phyloP scores from a whole-genome alignment of 2,888 invertebrate genomes.

The Ommatoiulus sabulosus region DNA sequence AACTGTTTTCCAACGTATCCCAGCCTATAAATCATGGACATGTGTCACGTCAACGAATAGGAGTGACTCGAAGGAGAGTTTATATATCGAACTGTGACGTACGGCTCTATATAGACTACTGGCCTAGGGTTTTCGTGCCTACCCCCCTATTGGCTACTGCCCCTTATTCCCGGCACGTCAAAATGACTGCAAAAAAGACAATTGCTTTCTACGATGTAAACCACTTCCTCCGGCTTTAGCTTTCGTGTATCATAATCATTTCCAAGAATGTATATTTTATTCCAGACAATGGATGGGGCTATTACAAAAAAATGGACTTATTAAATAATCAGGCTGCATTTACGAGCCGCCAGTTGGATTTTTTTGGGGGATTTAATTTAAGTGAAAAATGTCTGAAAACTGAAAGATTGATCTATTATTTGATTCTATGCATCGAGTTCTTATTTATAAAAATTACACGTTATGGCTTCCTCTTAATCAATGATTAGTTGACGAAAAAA shows the following conservation, averaged over 20 bases:
- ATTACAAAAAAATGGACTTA: background rate
- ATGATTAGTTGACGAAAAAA: too few relatives aligned
- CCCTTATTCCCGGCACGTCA: background rate
- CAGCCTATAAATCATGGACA: constrained; percentile 54
- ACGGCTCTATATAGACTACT: constrained; percentile 23
- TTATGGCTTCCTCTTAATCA: too few relatives aligned
- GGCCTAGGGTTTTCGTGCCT: constrained; percentile 9
- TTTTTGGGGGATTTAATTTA: too few relatives aligned
- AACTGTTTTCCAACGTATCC: constrained; percentile 50
- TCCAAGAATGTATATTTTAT: constrained; percentile 4
- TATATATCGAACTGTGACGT: constrained; percentile 48
- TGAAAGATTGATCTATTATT: too few relatives aligned
- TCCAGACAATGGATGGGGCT: background rate
- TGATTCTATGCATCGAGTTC: too few relatives aligned
- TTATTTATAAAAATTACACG: too few relatives aligned
- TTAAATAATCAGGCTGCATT: background rate
- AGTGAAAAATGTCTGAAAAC: too few relatives aligned
- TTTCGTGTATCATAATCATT: constrained; percentile 19
- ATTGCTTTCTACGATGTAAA: constrained; percentile 4
- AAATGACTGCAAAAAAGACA: background rate
- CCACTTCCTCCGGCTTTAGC: constrained; percentile 21
- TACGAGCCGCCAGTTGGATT: too few relatives aligned
- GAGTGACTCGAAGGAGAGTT: constrained; percentile 45
- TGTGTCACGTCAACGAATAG: constrained; percentile 53
- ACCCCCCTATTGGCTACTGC: background rate